These are phyloP conservation scores for Calephelis nemesis DNA, from an alignment of 1,140 invertebrate genomes.

Conservation along the genomic window DNA sequence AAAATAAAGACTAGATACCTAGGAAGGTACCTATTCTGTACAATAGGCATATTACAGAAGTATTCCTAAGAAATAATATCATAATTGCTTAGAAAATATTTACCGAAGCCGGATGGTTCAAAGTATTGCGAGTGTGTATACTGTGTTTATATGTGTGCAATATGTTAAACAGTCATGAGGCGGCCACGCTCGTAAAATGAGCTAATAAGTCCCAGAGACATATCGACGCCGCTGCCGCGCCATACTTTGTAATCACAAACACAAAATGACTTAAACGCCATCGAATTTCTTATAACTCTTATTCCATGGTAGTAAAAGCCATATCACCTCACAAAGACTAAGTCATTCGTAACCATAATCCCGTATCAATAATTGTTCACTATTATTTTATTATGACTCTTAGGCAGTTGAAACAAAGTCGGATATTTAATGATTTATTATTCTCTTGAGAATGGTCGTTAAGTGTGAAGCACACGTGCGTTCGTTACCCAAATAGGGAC, in stretches of 20 bases:
- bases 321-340: conserved; percentile 28
- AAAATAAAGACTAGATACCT: no score
- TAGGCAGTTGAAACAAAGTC: conserved; percentile 25
- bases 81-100: conserved; percentile 24
- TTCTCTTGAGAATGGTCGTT: conserved; percentile 42
- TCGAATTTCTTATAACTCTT: conserved; percentile 25
- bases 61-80: conserved; percentile 9
- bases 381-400: conserved; percentile 23
- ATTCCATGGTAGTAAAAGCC: conserved; percentile 28
- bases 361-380: conserved; percentile 43
- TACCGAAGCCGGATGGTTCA: conserved; percentile 18
- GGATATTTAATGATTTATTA: conserved; percentile 28
- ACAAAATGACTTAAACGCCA: conserved; percentile 38
- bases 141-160: conserved; percentile 19
- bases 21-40: no score
- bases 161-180: conserved; percentile 47
- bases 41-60: neutral
- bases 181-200: conserved; percentile 55
- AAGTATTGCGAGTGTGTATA: conserved; percentile 25
- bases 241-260: conserved; percentile 39
- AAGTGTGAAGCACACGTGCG: conserved; percentile 70
- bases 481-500: conserved; percentile 66
- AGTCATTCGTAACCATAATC: conserved; percentile 42
- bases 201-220: conserved; percentile 72
- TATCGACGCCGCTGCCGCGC: conserved; percentile 65